These are phyloP conservation scores for Leuciscus idus DNA, from an alignment of 2,113 vertebrate genomes.

Conservation along the genomic window DNA sequence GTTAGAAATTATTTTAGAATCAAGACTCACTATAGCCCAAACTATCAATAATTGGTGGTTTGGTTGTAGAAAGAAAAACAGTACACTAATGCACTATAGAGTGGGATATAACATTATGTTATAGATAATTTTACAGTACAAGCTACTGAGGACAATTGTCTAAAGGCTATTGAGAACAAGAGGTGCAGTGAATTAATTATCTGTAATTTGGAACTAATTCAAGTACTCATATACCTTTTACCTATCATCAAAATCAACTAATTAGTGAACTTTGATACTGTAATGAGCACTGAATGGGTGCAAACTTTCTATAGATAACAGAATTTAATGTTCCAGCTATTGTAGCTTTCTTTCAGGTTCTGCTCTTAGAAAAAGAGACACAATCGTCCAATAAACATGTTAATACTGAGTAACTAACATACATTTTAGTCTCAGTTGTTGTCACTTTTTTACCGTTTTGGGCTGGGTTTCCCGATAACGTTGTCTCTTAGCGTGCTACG, in stretches of 20 bases:
- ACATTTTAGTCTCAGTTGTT: background rate
- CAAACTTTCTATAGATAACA: background rate
- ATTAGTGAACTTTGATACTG: slow-evolving; percentile 11
- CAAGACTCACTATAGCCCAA: background rate
- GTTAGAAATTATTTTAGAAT: background rate
- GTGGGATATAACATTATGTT: background rate
- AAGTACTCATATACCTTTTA: background rate
- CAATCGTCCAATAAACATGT: background rate
- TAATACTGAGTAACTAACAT: background rate
- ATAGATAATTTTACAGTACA: background rate
- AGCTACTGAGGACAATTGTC: background rate
- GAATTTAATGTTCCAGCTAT: background rate
- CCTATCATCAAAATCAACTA: slow-evolving; percentile 1
- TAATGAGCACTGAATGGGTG: background rate
- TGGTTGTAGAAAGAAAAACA: background rate
- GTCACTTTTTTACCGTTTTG: background rate
- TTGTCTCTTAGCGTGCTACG: too few species aligned
- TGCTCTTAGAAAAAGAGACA: background rate
- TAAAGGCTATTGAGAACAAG: background rate
- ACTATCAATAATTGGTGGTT: slow-evolving; percentile 1
- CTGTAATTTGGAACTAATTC: slow-evolving; percentile 11
- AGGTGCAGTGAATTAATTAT: background rate
- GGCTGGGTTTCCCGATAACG: too few species aligned
- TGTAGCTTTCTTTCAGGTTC: background rate
- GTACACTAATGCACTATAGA: background rate